A percentile compares a stretch with the other conserved stretches of the same genome.
Evolutionary conservation across 1,140 invertebrate genomes (phyloP).

Genomic region (Aphelinus certus): DNA sequence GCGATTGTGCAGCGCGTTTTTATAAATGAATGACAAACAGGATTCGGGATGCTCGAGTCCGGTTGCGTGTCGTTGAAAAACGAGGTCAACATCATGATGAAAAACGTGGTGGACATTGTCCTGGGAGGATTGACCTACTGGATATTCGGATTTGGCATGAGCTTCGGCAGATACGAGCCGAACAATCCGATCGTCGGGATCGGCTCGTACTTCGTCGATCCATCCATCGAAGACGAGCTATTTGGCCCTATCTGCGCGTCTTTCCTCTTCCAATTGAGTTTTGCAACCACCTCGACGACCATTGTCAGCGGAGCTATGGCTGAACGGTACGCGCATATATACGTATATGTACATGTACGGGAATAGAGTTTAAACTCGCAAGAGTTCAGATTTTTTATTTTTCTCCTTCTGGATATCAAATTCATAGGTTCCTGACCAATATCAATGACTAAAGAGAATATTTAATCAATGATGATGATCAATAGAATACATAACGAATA

Average conservation of each 20-base stretch:
- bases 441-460: no score
- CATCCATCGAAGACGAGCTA: conserved; percentile 71
- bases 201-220: conserved; percentile 75
- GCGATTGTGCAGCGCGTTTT: not conserved
- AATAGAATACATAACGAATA: no score
- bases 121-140: conserved; percentile 93
- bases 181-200: conserved; percentile 80
- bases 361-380: not conserved
- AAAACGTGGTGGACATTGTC: conserved; percentile 92
- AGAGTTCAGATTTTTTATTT: not conserved
- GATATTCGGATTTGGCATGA: conserved; percentile 93
- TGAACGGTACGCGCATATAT: conserved; percentile 68
- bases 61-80: conserved; percentile 93
- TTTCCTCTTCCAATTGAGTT: conserved; percentile 88
- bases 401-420: no score
- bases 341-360: not conserved
- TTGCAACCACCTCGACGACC: conserved; percentile 91
- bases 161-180: conserved; percentile 78
- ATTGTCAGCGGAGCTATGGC: conserved; percentile 93
- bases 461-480: no score
- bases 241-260: conserved; percentile 84
- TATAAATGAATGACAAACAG: conserved; percentile 59
- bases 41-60: conserved; percentile 91
- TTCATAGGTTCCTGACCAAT: no score
- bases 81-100: conserved; percentile 98